Conservation (phyloP, 1,140 invertebrate species). For the Microplitis demolitor region DNA sequence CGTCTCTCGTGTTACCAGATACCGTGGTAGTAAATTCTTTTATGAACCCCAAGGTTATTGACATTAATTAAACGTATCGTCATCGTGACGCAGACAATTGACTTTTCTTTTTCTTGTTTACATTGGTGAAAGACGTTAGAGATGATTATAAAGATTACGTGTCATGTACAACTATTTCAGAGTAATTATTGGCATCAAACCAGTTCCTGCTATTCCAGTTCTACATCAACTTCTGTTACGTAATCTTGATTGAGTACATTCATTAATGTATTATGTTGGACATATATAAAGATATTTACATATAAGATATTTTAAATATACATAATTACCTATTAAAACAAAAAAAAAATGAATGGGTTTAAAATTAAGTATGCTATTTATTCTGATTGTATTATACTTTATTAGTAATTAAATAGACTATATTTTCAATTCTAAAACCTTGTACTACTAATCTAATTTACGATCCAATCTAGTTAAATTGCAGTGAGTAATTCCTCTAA, state of each 20-base stretch:
- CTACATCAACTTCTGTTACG: slow-evolving; percentile 38
- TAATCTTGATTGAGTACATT: slow-evolving; percentile 42
- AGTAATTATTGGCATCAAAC: slow-evolving; percentile 40
- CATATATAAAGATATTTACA: too few species aligned
- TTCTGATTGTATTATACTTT: neutral
- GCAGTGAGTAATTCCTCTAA: too few species aligned
- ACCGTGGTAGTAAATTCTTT: neutral
- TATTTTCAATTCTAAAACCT: too few species aligned
- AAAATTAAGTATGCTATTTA: neutral
- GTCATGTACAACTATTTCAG: neutral
- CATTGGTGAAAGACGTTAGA: neutral
- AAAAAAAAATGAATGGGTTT: too few species aligned
- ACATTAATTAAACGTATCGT: neutral
- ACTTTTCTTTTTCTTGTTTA: neutral
- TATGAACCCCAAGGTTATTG: neutral
- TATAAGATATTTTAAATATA: too few species aligned
- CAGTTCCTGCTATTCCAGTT: slow-evolving; percentile 56
- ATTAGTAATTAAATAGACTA: too few species aligned
- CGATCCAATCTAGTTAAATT: too few species aligned
- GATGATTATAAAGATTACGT: neutral
- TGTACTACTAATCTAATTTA: too few species aligned
- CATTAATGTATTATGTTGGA: slow-evolving; percentile 36
- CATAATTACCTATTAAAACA: too few species aligned
- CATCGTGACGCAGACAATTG: neutral
- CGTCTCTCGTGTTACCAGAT: neutral